phyloP scores from a whole-genome alignment of 2,113 vertebrate species.

The Aphyosemion australe region DNA sequence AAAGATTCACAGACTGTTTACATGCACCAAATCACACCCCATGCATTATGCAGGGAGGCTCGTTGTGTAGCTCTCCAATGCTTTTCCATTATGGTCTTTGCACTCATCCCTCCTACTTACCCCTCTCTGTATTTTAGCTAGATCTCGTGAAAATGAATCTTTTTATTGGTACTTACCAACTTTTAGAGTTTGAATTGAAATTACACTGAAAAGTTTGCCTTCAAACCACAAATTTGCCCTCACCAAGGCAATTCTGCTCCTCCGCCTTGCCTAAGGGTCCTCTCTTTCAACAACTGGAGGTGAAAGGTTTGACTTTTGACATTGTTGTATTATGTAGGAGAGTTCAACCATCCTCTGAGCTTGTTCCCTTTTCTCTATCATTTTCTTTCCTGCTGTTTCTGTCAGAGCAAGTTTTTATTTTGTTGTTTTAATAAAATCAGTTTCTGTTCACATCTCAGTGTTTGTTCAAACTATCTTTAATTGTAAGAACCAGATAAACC shows the following conservation, averaged over 20 bases:
- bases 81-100: conserved; percentile 33
- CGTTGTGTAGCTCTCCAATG: conserved; percentile 26
- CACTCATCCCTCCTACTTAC: conserved; percentile 10
- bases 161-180: conserved; percentile 2
- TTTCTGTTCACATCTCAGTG: neutral
- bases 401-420: conserved; percentile 25
- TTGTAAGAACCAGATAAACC: too few species aligned
- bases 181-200: conserved; percentile 6
- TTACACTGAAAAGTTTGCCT: conserved; percentile 13
- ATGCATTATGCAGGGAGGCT: conserved; percentile 69
- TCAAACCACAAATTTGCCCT: neutral
- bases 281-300: conserved; percentile 25
- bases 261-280: neutral
- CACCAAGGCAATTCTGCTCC: neutral
- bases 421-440: too few species aligned
- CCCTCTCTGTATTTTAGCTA: conserved; percentile 6
- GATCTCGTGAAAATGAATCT: conserved; percentile 1
- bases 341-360: conserved; percentile 25
- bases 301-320: conserved; percentile 41
- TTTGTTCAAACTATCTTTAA: conserved; percentile 7
- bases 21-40: conserved; percentile 68
- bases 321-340: conserved; percentile 35
- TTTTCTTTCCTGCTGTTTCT: conserved; percentile 2
- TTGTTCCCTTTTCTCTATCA: conserved; percentile 14
- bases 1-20: conserved; percentile 72